These are phyloP conservation scores for Eilema depressum DNA, from an alignment of 2,888 invertebrate genomes.

Conservation along the genomic window DNA sequence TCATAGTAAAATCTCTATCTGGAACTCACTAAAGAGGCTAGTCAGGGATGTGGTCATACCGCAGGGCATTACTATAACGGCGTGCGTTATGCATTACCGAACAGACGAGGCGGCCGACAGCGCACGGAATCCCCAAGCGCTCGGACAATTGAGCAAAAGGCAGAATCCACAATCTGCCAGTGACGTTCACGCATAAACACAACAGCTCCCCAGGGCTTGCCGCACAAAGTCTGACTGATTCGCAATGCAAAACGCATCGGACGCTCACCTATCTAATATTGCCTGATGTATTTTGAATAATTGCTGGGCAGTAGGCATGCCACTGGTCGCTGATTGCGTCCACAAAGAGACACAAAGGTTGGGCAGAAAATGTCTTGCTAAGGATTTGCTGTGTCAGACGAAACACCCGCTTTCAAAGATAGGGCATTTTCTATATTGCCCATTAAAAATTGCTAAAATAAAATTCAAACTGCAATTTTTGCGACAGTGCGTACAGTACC, in stretches of 20 bases:
- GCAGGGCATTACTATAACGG: conserved; percentile 15
- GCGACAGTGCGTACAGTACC: background rate
- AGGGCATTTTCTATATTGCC: too few relatives aligned
- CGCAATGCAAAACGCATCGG: conserved; percentile 85
- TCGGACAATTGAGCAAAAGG: conserved; percentile 76
- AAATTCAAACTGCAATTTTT: background rate
- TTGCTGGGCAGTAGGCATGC: conserved; percentile 71
- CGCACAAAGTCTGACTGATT: conserved; percentile 82
- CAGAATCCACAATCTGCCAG: conserved; percentile 72
- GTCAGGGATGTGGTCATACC: conserved; percentile 13
- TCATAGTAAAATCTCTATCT: background rate
- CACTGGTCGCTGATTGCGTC: conserved; percentile 73
- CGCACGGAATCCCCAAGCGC: conserved; percentile 67
- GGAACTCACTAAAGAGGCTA: conserved; percentile 5
- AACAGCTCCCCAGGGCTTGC: conserved; percentile 70
- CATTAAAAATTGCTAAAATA: background rate
- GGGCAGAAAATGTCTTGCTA: conserved; percentile 78
- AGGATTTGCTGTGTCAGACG: conserved; percentile 2
- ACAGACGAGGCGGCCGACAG: conserved; percentile 40
- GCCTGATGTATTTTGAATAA: conserved; percentile 86
- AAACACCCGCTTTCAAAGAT: conserved; percentile 17
- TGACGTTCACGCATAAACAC: conserved; percentile 75
- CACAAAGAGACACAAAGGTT: conserved; percentile 72
- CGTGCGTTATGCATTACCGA: conserved; percentile 20
- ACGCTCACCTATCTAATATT: conserved; percentile 84